Evolutionary conservation across 2,797 vertebrate species (phyloP).

Genomic region (Gobionotothen gibberifrons): DNA sequence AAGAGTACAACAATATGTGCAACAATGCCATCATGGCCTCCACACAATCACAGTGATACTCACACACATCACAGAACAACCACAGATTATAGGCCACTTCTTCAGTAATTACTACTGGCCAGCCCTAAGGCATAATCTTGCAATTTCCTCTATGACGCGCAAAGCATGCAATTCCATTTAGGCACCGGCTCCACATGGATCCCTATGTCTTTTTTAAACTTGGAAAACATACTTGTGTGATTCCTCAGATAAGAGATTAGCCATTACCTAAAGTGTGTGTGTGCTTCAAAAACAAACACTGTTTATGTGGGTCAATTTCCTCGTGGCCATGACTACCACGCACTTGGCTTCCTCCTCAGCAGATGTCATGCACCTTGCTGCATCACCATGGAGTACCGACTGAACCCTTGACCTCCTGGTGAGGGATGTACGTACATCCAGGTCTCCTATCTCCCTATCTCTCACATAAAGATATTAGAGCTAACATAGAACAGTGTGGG

Average conservation of each 20-base stretch:
- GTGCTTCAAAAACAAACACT: conserved; percentile 47
- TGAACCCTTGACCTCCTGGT: conserved; percentile 14
- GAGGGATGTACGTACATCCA: conserved; percentile 11
- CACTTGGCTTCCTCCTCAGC: conserved; percentile 16
- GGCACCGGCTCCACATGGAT: conserved; percentile 46
- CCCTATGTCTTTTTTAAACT: conserved; percentile 47
- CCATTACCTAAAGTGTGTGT: conserved; percentile 46
- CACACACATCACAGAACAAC: conserved; percentile 79
- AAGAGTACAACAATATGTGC: conserved; percentile 61
- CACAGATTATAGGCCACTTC: conserved; percentile 87
- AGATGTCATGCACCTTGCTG: conserved; percentile 51
- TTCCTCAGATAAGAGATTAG: conserved; percentile 68
- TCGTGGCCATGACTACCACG: conserved; percentile 34
- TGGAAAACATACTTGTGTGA: conserved; percentile 50
- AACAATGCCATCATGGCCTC: conserved; percentile 69
- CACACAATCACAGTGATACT: conserved; percentile 74
- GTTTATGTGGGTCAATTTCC: conserved; percentile 47
- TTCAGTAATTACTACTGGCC: conserved; percentile 83
- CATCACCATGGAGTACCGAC: conserved; percentile 15
- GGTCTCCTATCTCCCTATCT: neutral
- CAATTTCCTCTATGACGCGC: conserved; percentile 83
- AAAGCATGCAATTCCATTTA: conserved; percentile 75
- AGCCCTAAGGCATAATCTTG: conserved; percentile 84
- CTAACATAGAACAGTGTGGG: neutral
- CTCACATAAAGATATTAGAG: neutral